A percentile compares a stretch with the other conserved stretches of the same genome.
Conservation (phyloP, 2,888 invertebrate genomes). For the Oscheius onirici region DNA sequence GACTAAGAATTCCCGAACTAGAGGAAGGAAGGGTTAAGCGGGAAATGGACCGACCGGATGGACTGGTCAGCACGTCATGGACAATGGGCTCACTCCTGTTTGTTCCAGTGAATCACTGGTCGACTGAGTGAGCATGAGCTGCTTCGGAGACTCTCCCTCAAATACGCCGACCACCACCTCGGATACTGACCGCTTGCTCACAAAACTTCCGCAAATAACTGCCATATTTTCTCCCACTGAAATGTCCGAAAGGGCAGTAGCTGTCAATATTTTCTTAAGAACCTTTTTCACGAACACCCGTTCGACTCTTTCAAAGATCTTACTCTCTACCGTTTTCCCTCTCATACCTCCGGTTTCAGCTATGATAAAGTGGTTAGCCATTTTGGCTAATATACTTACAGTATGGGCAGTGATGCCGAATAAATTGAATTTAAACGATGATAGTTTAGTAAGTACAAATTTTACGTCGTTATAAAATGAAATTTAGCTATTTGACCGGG, state of each 20-base stretch:
- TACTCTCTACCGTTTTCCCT: background rate
- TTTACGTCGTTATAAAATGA: background rate
- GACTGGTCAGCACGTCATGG: slow-evolving; percentile 32
- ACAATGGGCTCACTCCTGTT: slow-evolving; percentile 28
- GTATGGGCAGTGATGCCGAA: slow-evolving; percentile 15
- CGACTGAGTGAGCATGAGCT: slow-evolving; percentile 22
- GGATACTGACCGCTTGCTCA: slow-evolving; percentile 10
- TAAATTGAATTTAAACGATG: slow-evolving; percentile 25
- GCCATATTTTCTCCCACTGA: background rate
- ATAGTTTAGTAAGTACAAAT: slow-evolving; percentile 17
- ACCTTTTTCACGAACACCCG: slow-evolving; percentile 18
- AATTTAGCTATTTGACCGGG: slow-evolving; percentile 41
- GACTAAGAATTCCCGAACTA: background rate
- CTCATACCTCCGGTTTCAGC: background rate
- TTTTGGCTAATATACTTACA: slow-evolving; percentile 7
- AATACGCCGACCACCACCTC: slow-evolving; percentile 29
- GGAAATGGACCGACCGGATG: slow-evolving; percentile 21
- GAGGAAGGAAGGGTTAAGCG: background rate
- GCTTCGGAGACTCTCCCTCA: slow-evolving; percentile 30
- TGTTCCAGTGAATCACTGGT: slow-evolving; percentile 26
- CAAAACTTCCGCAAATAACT: slow-evolving; percentile 31
- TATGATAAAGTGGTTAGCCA: slow-evolving; percentile 14
- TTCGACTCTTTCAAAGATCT: background rate
- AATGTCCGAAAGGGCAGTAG: slow-evolving; percentile 15
- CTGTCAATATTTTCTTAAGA: slow-evolving; percentile 25